A percentile compares a stretch with the other conserved stretches of the same genome.
phyloP scores from a whole-genome alignment of 2,113 vertebrate species.

The Hemichromis elongatus region DNA sequence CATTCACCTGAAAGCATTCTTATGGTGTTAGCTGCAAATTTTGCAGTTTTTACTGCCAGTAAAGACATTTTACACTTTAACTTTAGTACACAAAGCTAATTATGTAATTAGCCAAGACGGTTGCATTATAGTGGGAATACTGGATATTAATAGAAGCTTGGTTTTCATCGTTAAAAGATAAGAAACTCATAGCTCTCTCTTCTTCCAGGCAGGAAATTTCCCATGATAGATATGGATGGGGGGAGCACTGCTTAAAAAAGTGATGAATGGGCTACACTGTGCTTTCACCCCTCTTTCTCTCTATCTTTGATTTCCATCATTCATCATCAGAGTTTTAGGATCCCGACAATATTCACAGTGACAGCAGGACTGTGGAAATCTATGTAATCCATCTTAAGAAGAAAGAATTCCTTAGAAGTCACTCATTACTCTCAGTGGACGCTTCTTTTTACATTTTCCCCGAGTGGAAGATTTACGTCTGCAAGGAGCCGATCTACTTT shows the following conservation, averaged over 20 bases:
- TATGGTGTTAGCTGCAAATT: neutral
- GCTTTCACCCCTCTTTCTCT: neutral
- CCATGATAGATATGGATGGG: neutral
- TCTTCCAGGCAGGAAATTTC: constrained; percentile 7
- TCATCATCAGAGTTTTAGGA: constrained; percentile 21
- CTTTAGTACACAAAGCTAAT: neutral
- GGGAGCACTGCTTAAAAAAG: neutral
- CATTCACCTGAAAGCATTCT: neutral
- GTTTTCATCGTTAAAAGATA: neutral
- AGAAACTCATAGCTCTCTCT: neutral
- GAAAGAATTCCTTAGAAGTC: neutral
- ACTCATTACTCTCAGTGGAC: neutral
- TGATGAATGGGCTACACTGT: constrained; percentile 30
- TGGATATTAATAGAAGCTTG: neutral
- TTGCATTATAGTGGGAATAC: neutral
- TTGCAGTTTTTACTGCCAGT: neutral
- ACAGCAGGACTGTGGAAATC: neutral
- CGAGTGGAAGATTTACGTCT: neutral
- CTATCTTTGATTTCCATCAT: constrained; percentile 8
- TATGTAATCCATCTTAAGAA: neutral
- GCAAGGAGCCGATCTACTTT: constrained; percentile 26
- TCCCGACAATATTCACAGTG: neutral
- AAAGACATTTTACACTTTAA: neutral
- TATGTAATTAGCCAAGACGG: neutral
- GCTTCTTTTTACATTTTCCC: neutral